phyloP scores from a whole-genome alignment of 2,113 vertebrate species.

The Saccopteryx bilineata region DNA sequence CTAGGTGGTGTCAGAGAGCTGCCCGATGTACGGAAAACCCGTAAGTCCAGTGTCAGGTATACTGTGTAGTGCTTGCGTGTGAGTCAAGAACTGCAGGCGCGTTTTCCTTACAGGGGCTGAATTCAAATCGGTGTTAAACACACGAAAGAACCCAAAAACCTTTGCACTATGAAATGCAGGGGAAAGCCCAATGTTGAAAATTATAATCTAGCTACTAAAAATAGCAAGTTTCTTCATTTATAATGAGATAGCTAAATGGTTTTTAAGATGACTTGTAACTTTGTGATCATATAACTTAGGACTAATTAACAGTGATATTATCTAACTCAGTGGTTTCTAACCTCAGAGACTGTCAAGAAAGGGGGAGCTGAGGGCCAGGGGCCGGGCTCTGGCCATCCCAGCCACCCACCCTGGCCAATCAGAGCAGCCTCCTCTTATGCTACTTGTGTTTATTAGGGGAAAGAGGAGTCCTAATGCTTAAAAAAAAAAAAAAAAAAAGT shows the following conservation, averaged over 20 bases:
- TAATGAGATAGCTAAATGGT: neutral
- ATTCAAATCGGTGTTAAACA: neutral
- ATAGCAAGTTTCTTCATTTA: slow-evolving; percentile 28
- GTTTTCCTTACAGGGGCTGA: neutral
- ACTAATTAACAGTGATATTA: neutral
- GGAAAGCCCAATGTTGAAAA: neutral
- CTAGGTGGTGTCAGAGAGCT: neutral
- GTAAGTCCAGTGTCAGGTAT: neutral
- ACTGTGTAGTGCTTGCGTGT: neutral
- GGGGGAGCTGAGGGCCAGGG: neutral
- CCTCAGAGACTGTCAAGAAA: neutral
- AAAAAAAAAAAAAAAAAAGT: neutral
- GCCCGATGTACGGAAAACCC: neutral
- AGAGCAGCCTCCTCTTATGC: neutral
- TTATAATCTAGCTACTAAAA: neutral
- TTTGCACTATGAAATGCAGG: neutral
- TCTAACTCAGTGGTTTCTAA: neutral
- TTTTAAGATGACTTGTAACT: neutral
- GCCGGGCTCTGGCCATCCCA: neutral
- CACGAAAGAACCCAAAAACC: neutral
- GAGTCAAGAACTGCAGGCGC: neutral
- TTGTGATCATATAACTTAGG: neutral
- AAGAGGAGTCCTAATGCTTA: neutral
- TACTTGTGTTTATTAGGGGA: slow-evolving; percentile 2
- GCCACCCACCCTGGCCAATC: neutral